phyloP scores from a whole-genome alignment of 2,888 invertebrate genomes.

The Zaprionus bogoriensis region DNA sequence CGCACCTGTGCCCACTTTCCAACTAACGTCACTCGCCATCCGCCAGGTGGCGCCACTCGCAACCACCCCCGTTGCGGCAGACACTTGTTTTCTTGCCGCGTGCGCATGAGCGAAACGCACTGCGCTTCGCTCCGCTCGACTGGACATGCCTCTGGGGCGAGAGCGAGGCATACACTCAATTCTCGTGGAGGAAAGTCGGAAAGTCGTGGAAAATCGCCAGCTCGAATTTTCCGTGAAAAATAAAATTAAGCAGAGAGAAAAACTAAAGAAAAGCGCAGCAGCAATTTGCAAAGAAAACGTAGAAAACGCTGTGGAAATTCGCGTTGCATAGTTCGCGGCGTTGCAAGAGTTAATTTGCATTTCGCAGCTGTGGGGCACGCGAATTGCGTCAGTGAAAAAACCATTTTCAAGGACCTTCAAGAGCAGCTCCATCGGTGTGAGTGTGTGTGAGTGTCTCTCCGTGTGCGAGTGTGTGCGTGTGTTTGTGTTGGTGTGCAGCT shows the following conservation, averaged over 20 bases:
- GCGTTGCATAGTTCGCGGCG: conserved; percentile 56
- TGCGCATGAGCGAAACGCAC: neutral
- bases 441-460: conserved; percentile 29
- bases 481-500: conserved; percentile 19
- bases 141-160: too few species aligned
- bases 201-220: conserved; percentile 6
- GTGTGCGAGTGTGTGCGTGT: conserved; percentile 12
- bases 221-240: conserved; percentile 3
- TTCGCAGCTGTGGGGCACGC: neutral
- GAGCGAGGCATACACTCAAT: neutral
- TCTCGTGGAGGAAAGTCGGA: neutral
- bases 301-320: neutral
- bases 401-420: conserved; percentile 71
- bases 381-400: conserved; percentile 29
- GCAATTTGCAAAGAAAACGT: too few species aligned
- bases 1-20: neutral
- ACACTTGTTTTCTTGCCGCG: neutral
- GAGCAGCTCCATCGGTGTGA: conserved; percentile 15
- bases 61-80: neutral
- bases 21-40: neutral
- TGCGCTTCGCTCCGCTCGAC: neutral
- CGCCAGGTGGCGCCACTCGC: neutral
- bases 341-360: conserved; percentile 13
- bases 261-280: neutral
- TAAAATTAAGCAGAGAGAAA: conserved; percentile 9